Conservation (phyloP, 2,113 vertebrate genomes). For the Dunckerocampus dactyliophorus region DNA sequence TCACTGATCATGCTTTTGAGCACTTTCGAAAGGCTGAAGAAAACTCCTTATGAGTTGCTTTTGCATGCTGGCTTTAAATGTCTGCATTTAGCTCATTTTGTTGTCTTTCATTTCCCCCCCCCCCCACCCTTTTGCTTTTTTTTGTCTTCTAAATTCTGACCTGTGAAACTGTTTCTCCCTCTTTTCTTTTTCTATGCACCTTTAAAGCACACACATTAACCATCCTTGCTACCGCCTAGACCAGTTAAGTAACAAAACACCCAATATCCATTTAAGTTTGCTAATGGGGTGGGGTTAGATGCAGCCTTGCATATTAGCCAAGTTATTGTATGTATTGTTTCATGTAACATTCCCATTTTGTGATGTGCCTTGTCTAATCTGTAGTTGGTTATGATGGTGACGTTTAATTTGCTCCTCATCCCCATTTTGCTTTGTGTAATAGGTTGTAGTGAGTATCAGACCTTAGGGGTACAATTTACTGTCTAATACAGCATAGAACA, state of each 20-base stretch:
- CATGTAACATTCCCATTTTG: conserved; percentile 24
- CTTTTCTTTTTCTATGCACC: conserved; percentile 89
- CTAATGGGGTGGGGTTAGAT: conserved; percentile 32
- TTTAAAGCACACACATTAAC: conserved; percentile 99
- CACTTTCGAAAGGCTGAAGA: neutral
- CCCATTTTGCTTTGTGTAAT: conserved; percentile 63
- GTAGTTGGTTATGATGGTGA: conserved; percentile 58
- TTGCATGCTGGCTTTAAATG: conserved; percentile 85
- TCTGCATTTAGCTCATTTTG: conserved; percentile 87
- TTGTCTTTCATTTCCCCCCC: conserved; percentile 53
- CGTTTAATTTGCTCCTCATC: conserved; percentile 67
- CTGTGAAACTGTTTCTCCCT: conserved; percentile 92
- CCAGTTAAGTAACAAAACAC: conserved; percentile 95
- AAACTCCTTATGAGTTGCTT: conserved; percentile 27
- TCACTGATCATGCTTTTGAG: conserved; percentile 36
- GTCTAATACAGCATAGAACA: neutral
- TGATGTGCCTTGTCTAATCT: conserved; percentile 54
- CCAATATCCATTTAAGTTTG: conserved; percentile 45
- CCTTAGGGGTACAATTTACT: conserved; percentile 4
- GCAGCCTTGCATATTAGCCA: conserved; percentile 26
- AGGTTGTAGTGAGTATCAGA: conserved; percentile 35
- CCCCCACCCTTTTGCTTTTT: conserved; percentile 8
- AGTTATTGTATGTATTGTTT: conserved; percentile 1
- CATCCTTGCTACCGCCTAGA: conserved; percentile 99
- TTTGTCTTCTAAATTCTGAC: conserved; percentile 90